Conservation (phyloP, 1,140 invertebrate species). For the Lineus longissimus region DNA sequence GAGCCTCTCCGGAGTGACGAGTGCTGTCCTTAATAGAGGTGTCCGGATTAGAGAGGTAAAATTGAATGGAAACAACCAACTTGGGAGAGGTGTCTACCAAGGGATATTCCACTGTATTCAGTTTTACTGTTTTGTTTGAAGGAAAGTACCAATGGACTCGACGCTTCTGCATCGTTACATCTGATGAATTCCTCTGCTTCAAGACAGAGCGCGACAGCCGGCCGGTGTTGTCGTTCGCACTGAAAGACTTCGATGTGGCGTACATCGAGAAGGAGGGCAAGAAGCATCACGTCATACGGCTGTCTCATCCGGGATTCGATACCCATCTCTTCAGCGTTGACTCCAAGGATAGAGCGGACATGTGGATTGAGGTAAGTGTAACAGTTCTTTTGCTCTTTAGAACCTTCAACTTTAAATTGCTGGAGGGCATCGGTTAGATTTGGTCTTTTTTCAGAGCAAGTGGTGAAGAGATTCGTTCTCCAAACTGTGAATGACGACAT, state of each 20-base stretch:
- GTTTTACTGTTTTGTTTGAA: too few species aligned
- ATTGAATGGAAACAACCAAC: too few species aligned
- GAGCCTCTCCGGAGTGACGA: too few species aligned
- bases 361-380: slow-evolving; percentile 13
- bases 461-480: too few species aligned
- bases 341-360: slow-evolving; percentile 7
- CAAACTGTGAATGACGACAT: too few species aligned
- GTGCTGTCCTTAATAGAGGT: too few species aligned
- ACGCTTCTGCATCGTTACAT: slow-evolving; percentile 4
- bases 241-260: slow-evolving; percentile 4
- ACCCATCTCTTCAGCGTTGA: slow-evolving; percentile 13
- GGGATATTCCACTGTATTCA: too few species aligned
- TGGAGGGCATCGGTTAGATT: too few species aligned
- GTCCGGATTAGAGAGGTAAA: too few species aligned
- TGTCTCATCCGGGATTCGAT: slow-evolving; percentile 5
- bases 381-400: background rate
- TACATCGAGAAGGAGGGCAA: slow-evolving; percentile 14
- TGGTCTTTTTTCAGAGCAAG: too few species aligned
- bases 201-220: slow-evolving; percentile 10
- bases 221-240: background rate
- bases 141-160: slow-evolving; percentile 1
- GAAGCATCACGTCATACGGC: slow-evolving; percentile 9
- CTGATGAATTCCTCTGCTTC: background rate
- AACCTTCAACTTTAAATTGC: too few species aligned
- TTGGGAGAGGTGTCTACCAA: too few species aligned